phyloP scores from a whole-genome alignment of 2,888 invertebrate species.

The Lumbricus terrestris region DNA sequence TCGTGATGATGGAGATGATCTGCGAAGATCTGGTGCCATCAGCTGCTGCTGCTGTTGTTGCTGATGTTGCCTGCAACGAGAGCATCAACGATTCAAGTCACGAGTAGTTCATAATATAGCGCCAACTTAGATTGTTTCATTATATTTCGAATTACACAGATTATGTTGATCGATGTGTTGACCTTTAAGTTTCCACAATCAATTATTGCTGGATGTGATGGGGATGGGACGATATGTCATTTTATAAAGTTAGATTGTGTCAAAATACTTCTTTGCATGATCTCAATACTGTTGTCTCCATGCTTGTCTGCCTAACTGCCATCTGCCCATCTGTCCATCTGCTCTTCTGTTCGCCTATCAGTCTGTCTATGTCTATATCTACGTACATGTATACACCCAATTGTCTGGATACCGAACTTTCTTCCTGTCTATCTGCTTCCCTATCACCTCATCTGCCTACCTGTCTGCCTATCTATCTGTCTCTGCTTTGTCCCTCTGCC shows the following conservation, averaged over 20 bases:
- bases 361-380: not conserved
- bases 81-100: not conserved
- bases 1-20: slow-evolving; percentile 48
- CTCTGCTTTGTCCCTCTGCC: no score
- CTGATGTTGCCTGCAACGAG: slow-evolving; percentile 33
- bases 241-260: not conserved
- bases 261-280: not conserved
- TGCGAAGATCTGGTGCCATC: slow-evolving; percentile 40
- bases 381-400: not conserved
- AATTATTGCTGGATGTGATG: not conserved
- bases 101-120: not conserved
- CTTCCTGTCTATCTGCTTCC: no score
- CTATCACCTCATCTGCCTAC: not conserved
- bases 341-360: not conserved
- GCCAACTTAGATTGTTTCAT: not conserved
- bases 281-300: not conserved
- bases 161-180: not conserved
- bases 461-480: not conserved
- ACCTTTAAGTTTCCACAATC: not conserved
- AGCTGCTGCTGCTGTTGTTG: slow-evolving; percentile 30
- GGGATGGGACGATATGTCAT: not conserved
- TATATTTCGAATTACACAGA: no score
- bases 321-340: not conserved
- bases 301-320: not conserved
- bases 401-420: no score